These are phyloP conservation scores for Hirtodrosophila trivittata DNA, from an alignment of 2,888 invertebrate species.

Conservation along the genomic window DNA sequence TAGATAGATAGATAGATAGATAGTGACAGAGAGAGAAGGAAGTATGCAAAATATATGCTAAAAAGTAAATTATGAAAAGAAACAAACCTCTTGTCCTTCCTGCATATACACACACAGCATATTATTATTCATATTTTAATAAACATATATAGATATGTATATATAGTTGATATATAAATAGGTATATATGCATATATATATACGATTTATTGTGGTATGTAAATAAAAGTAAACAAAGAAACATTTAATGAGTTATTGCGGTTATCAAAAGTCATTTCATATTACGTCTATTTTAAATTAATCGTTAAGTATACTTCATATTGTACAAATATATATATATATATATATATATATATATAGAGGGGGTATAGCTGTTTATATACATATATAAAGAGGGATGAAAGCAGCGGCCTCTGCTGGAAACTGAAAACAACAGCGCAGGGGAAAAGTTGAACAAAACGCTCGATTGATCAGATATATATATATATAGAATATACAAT, in stretches of 20 bases:
- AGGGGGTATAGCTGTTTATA: no score
- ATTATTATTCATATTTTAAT: conserved; percentile 32
- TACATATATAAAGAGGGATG: no score
- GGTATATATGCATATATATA: conserved; percentile 23
- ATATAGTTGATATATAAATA: conserved; percentile 14
- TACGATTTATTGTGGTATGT: conserved; percentile 18
- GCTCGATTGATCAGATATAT: no score
- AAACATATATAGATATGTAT: conserved; percentile 15
- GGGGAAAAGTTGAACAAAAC: no score
- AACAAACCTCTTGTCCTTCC: conserved; percentile 88
- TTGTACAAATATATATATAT: no score
- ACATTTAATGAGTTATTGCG: conserved; percentile 64
- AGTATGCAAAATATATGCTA: conserved; percentile 57
- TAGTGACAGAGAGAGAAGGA: conserved; percentile 7
- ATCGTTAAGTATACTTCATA: no score
- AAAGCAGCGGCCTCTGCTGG: no score
- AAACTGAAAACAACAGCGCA: no score
- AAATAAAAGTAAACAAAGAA: conserved; percentile 65
- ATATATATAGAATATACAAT: no score
- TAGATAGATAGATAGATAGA: conserved; percentile 13
- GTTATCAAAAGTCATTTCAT: conserved; percentile 40
- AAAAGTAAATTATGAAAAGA: conserved; percentile 74
- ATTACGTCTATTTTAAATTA: no score
- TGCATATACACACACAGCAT: conserved; percentile 72
- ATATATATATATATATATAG: conserved; percentile 1